Evolutionary conservation across 1,140 invertebrate species (phyloP), one percentile per base, ranked within the genome.

Genomic region (Aphelinus certus): DNA sequence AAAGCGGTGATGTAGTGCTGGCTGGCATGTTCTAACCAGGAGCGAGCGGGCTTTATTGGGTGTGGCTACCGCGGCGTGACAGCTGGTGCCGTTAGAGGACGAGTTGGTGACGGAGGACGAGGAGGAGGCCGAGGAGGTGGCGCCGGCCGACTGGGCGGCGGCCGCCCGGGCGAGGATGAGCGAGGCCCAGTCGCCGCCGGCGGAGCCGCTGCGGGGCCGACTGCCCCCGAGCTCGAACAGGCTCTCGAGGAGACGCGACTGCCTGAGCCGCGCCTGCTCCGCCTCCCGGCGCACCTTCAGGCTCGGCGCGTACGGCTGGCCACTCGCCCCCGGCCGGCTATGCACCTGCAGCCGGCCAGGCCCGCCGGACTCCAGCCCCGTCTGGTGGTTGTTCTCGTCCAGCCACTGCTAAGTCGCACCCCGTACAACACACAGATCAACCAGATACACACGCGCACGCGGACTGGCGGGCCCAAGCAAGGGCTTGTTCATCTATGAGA

Each of bases 41-140:
- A 76, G 76, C 75, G 73, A 64, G 78, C 77, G 76, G 78, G 76
- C 77, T 76, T 78, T 77, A 77, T 82, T 82, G 69, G 84, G 79
- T 83, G 81, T 78, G 69, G 81, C 80, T 85, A 85, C 81, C 79
- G 82, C 83, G 83, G 81, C 81, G 83, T 86, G 86, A 86, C 83
- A 85, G 85, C 47, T 61, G 4, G 75, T 76, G 65, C 75, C 75
- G 48, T 76, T 76, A 60, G 76, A 78, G 61, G 78, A 80, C 69
- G 76, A 74, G 57, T 71, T 73, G 49, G 68, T 79, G 73, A 73
- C 74, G 43, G 73, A 67, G 68, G 67, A 75, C 43, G 69, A 76
- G 79, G 79, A 81, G 73, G 79, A 71, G 73, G 74, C 67, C 62
- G 78, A 68, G 73, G 76, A 74, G 58, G 79, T 78, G 57, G 74